Percentiles rank a stretch among this genome's conserved stretches.
Conservation (phyloP, 2,888 invertebrate species). For the Eupithecia insigniata region DNA sequence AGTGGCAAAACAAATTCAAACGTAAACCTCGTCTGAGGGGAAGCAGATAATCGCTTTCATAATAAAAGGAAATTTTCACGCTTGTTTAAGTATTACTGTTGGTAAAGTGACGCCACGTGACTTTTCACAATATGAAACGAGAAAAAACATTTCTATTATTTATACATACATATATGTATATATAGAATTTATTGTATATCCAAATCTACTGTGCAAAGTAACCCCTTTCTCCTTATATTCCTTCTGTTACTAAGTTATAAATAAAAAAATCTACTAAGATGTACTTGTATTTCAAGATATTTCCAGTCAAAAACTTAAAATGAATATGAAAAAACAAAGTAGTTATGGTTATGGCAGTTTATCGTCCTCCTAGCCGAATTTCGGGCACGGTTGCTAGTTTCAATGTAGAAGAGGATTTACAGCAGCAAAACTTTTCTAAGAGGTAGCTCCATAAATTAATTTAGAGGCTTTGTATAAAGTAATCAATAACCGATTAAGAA, state of each 20-base stretch:
- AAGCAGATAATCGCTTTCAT: conserved; percentile 9
- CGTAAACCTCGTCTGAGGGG: conserved; percentile 20
- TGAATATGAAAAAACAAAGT: no score
- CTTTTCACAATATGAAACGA: not conserved
- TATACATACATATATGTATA: no score
- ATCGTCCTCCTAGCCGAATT: not conserved
- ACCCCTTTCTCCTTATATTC: no score
- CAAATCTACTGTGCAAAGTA: not conserved
- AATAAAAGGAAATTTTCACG: conserved; percentile 18
- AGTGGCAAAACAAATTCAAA: conserved; percentile 17
- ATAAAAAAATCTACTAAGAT: no score
- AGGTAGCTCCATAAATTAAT: conserved; percentile 16
- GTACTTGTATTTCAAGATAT: no score
- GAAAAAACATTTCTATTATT: not conserved
- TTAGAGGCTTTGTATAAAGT: conserved; percentile 22
- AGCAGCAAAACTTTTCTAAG: not conserved
- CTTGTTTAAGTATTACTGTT: not conserved
- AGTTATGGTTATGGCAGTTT: no score
- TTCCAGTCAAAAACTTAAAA: no score
- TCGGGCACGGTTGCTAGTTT: not conserved
- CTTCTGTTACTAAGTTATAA: no score
- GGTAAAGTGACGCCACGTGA: not conserved
- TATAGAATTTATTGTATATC: no score
- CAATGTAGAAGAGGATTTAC: not conserved
- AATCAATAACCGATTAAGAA: conserved; percentile 33